These are phyloP conservation scores for Chionodraco myersi DNA, from an alignment of 2,113 vertebrate genomes.

Conservation along the genomic window DNA sequence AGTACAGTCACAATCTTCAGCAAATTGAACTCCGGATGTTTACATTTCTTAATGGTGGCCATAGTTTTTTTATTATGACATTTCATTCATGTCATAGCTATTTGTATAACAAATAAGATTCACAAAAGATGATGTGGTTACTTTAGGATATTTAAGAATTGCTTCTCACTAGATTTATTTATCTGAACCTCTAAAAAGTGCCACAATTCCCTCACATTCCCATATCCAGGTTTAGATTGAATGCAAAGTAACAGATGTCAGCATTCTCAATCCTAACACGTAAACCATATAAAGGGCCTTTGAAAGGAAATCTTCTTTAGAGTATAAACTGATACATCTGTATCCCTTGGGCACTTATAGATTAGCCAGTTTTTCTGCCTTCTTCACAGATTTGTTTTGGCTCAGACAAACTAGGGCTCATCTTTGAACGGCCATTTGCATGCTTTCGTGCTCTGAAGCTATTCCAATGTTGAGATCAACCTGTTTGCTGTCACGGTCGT, in stretches of 20 bases:
- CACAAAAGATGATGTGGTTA: no score
- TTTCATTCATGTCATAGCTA: no score
- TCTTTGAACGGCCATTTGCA: not conserved
- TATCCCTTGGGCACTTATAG: not conserved
- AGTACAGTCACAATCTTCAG: not conserved
- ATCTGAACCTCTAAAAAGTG: no score
- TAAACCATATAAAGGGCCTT: not conserved
- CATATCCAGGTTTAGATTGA: no score
- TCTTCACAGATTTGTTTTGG: constrained; percentile 3
- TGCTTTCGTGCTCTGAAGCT: constrained; percentile 46
- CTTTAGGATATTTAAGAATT: not conserved
- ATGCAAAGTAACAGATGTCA: not conserved
- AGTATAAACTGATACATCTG: not conserved
- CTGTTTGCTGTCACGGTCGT: constrained; percentile 7
- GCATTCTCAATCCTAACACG: not conserved
- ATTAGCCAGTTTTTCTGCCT: not conserved
- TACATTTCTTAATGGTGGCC: not conserved
- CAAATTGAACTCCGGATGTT: not conserved
- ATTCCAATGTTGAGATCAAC: constrained; percentile 24
- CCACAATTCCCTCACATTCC: no score
- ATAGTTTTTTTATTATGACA: no score
- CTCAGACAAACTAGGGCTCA: not conserved
- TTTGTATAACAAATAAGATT: no score
- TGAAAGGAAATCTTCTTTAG: not conserved
- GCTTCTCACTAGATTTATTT: not conserved